Base-by-base conservation (phyloP, 2,888 invertebrate species). In the Trissoscelio sp. region DNA sequence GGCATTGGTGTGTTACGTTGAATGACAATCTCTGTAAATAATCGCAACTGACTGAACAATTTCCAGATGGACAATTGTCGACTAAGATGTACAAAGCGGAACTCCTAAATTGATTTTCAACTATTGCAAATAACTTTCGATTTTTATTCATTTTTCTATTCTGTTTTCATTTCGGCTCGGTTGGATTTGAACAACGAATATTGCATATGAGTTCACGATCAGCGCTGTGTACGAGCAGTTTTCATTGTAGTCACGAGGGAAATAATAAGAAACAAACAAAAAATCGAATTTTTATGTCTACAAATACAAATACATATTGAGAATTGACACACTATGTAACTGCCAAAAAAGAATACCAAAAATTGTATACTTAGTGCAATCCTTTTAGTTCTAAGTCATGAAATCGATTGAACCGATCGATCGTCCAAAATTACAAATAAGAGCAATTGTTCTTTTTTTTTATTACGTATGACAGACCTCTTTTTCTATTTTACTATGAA, bases 301-400 rank as follows among this genome's bases (percentile, higher is more conserved):
- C 22, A 53, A 34, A 31, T 14, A 55, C 37, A 37, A 34, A 72
- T n/a, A 20, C 16, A 73, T 28, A 34, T 51, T 48, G 28, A 28
- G 28, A 72, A 58, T 72, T 62, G 42, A 73, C 31, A 37, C 57
- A 14, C 42, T 44, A 11, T 51, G 34, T 72, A 79, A 82, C 82
- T 82, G 82, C 82, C 82, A 82, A 82, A 82, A 82, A 85, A 66
- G 62, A 84, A 88, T 87, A 84, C 88, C 88, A 88, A 88, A 88
- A 82, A 75, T 69, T 73, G 58, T 70, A 85, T 84, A 83, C 79
- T 67, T 86, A 86, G 85, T 83, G 74, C 83, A 85, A 84, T 83
- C 48, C 58, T 72, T 72, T 79, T 84, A 83, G 82, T 81, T 81
- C 73, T 69, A 86, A 86, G 86, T 84, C 85, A 85, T 83, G 82